A percentile compares a stretch with the other conserved stretches of the same genome.
phyloP scores from a whole-genome alignment of 64 coral and sea anemone species.

The Pocillopora verrucosa region DNA sequence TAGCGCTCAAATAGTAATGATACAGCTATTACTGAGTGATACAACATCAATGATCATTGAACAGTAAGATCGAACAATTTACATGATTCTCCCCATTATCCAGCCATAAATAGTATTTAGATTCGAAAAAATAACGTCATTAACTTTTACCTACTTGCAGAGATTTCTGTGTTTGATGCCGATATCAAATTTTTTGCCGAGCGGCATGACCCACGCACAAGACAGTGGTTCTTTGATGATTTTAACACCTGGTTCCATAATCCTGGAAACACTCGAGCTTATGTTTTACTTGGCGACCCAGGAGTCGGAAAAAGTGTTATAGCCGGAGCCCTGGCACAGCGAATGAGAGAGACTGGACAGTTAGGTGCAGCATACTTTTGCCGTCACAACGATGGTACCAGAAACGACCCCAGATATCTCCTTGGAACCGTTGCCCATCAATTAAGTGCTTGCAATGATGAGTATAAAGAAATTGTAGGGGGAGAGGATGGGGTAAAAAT shows the following conservation, averaged over 20 bases:
- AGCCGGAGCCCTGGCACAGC: conserved; percentile 47
- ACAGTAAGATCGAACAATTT: no score
- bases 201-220: conserved; percentile 32
- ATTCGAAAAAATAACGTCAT: not conserved
- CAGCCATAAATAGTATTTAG: no score
- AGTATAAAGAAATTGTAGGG: not conserved
- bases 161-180: conserved; percentile 2
- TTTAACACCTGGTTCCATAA: conserved; percentile 45
- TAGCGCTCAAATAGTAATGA: not conserved
- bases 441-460: conserved; percentile 8
- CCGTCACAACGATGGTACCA: conserved; percentile 35
- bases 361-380: conserved; percentile 54
- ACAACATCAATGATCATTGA: no score
- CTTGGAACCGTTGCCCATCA: conserved; percentile 36
- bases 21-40: no score
- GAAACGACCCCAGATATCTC: conserved; percentile 35
- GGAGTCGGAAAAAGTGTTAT: conserved; percentile 64
- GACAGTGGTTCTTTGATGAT: conserved; percentile 46
- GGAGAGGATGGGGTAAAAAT: conserved; percentile 13
- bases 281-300: conserved; percentile 57
- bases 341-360: not conserved
- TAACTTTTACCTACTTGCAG: not conserved
- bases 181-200: conserved; percentile 41
- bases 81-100: no score
- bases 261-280: conserved; percentile 45